Percentiles rank a stretch among this genome's conserved stretches.
Evolutionary conservation across 2,113 vertebrate genomes (phyloP).

Genomic region (Lepus americanus): DNA sequence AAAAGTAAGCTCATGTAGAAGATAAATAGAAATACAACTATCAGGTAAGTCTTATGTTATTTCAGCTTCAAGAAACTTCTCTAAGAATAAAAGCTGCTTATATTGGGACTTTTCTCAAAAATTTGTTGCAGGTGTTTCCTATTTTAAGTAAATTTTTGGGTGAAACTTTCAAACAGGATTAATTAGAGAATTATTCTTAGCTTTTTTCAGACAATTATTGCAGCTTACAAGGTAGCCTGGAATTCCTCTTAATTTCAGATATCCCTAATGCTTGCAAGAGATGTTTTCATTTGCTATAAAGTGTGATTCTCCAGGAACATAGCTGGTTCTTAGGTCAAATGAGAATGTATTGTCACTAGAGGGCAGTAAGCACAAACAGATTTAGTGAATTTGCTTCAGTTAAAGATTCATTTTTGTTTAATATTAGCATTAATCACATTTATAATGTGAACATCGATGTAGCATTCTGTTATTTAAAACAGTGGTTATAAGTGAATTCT

Average conservation of each 20-base stretch:
- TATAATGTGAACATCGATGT: slow-evolving; percentile 33
- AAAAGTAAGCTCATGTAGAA: background rate
- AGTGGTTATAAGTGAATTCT: background rate
- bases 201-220: background rate
- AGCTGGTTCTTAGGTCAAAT: slow-evolving; percentile 35
- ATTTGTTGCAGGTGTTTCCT: background rate
- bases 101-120: slow-evolving; percentile 16
- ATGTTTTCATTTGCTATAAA: background rate
- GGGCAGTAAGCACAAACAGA: slow-evolving; percentile 86
- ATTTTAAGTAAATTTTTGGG: slow-evolving; percentile 25
- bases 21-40: background rate
- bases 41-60: background rate
- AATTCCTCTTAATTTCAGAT: background rate
- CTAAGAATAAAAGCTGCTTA: background rate
- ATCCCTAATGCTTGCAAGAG: background rate
- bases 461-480: slow-evolving; percentile 38
- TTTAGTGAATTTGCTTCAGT: background rate
- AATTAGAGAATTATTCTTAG: background rate
- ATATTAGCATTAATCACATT: background rate
- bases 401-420: slow-evolving; percentile 11
- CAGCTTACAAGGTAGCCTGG: background rate
- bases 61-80: background rate
- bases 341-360: slow-evolving; percentile 82
- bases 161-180: background rate
- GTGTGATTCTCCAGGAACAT: background rate